Conservation (phyloP, 1,140 invertebrate genomes). For the Pseudomyrmex concolor region DNA sequence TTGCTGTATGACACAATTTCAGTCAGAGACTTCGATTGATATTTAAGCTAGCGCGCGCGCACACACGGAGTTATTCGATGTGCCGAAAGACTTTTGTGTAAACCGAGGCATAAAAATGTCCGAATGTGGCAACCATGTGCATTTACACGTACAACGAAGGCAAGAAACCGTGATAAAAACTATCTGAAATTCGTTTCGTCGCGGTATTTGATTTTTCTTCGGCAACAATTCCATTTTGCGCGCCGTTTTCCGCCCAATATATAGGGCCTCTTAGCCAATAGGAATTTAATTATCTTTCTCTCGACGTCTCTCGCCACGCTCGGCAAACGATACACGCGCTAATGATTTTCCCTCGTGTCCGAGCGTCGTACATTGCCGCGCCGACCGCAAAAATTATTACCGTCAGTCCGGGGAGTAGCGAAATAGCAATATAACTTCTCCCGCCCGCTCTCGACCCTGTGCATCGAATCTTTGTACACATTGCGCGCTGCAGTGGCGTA, state of each 20-base stretch:
- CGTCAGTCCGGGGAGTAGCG: not conserved
- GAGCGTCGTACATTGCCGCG: not conserved
- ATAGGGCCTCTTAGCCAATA: conserved; percentile 33
- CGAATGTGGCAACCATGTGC: too few species aligned
- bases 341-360: conserved; percentile 40
- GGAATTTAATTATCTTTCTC: conserved; percentile 49
- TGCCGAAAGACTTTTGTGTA: too few species aligned
- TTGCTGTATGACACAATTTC: conserved; percentile 8
- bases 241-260: not conserved
- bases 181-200: too few species aligned
- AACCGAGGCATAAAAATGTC: too few species aligned
- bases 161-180: too few species aligned
- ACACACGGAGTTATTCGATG: too few species aligned
- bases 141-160: too few species aligned
- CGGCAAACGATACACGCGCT: conserved; percentile 28
- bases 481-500: conserved; percentile 14
- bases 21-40: not conserved
- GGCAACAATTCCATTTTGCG: conserved; percentile 4
- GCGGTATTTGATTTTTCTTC: not conserved
- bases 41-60: not conserved
- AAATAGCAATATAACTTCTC: conserved; percentile 30
- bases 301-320: conserved; percentile 31
- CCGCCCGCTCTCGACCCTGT: not conserved
- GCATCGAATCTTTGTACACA: conserved; percentile 1
- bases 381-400: conserved; percentile 57